These are phyloP conservation scores for Adrianichthys oophorus DNA, from an alignment of 2,797 vertebrate species.

Conservation along the genomic window DNA sequence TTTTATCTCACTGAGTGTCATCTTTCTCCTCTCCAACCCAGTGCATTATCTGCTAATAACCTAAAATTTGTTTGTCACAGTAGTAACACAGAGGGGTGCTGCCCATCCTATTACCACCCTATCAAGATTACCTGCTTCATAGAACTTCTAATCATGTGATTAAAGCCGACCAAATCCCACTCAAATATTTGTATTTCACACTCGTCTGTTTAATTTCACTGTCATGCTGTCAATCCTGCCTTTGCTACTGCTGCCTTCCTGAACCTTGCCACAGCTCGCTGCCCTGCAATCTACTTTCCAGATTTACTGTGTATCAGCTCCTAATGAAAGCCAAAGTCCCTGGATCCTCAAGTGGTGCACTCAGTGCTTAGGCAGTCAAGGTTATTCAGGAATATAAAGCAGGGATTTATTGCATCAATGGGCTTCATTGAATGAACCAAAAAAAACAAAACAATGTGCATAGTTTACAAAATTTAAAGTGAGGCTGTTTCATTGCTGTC, in stretches of 20 bases:
- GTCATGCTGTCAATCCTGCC: slow-evolving; percentile 58
- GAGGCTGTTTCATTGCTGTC: slow-evolving; percentile 7
- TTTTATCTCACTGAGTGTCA: slow-evolving; percentile 56
- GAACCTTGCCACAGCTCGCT: slow-evolving; percentile 70
- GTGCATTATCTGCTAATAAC: slow-evolving; percentile 70
- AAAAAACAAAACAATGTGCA: slow-evolving; percentile 24
- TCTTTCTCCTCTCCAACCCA: slow-evolving; percentile 55
- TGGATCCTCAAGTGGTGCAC: slow-evolving; percentile 65
- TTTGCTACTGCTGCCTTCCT: slow-evolving; percentile 48
- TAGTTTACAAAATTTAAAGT: slow-evolving; percentile 24
- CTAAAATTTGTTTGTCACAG: slow-evolving; percentile 64
- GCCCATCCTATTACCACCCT: slow-evolving; percentile 42
- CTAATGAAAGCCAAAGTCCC: slow-evolving; percentile 71
- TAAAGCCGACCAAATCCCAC: slow-evolving; percentile 71
- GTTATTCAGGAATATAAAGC: slow-evolving; percentile 70
- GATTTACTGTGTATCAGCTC: slow-evolving; percentile 71
- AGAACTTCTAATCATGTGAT: slow-evolving; percentile 65
- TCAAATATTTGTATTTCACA: slow-evolving; percentile 76
- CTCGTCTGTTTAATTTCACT: slow-evolving; percentile 70
- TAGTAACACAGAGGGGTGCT: slow-evolving; percentile 39
- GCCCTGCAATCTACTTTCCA: slow-evolving; percentile 73
- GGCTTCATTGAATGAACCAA: slow-evolving; percentile 52
- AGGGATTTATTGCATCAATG: slow-evolving; percentile 61
- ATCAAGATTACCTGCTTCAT: slow-evolving; percentile 47
- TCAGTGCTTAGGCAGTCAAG: slow-evolving; percentile 62